Conservation (phyloP, 1,140 invertebrate species). For the Acromyrmex heyeri region DNA sequence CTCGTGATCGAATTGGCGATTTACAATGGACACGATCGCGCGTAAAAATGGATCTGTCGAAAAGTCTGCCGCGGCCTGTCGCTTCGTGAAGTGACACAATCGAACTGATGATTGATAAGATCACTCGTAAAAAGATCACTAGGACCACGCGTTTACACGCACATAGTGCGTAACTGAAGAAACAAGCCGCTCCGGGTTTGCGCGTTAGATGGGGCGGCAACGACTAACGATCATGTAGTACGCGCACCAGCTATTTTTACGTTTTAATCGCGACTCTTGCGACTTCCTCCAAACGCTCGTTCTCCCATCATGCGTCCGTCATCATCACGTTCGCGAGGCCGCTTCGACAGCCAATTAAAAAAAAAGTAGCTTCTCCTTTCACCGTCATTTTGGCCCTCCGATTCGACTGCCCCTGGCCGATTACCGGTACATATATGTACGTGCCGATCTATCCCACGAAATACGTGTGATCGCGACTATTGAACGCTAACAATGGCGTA, state of each 20-base stretch:
- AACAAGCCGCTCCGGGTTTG: conserved; percentile 31
- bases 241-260: conserved; percentile 71
- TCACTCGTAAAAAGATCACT: background rate
- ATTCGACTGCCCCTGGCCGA: conserved; percentile 18
- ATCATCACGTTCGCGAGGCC: background rate
- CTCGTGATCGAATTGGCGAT: background rate
- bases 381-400: conserved; percentile 28
- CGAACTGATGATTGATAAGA: conserved; percentile 68
- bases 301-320: background rate
- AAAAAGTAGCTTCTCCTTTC: conserved; percentile 65
- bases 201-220: conserved; percentile 51
- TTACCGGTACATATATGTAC: conserved; percentile 6
- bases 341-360: conserved; percentile 50
- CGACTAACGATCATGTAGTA: conserved; percentile 66
- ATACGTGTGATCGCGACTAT: conserved; percentile 37
- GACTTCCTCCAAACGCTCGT: conserved; percentile 63
- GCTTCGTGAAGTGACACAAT: conserved; percentile 56
- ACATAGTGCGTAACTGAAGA: background rate
- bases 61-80: conserved; percentile 1
- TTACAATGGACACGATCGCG: background rate
- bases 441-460: conserved; percentile 8
- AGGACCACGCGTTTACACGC: background rate
- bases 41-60: background rate
- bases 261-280: conserved; percentile 69
- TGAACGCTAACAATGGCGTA: conserved; percentile 4